These are phyloP conservation scores for Dasyurus viverrinus DNA, from an alignment of 2,113 vertebrate genomes.

Conservation along the genomic window DNA sequence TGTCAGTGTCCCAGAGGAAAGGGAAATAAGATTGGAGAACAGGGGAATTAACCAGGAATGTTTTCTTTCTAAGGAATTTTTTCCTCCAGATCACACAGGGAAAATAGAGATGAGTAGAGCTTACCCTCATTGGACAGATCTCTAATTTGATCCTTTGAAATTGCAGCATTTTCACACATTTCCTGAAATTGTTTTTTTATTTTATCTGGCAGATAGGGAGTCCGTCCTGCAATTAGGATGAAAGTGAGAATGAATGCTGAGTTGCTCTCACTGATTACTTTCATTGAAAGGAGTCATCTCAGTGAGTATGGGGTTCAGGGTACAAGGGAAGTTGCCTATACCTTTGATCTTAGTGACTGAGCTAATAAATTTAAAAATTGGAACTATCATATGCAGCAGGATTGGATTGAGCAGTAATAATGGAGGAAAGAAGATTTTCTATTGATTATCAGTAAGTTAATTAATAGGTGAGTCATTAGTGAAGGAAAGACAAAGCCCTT, in stretches of 20 bases:
- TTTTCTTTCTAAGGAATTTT: not conserved
- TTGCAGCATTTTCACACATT: not conserved
- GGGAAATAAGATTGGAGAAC: too few relatives aligned
- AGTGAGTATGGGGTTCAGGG: not conserved
- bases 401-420: not conserved
- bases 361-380: not conserved
- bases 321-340: not conserved
- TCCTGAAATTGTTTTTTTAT: not conserved
- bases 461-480: not conserved
- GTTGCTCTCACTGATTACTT: not conserved
- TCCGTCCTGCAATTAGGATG: not conserved
- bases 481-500: not conserved
- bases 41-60: too few relatives aligned
- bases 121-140: not conserved
- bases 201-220: not conserved
- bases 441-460: not conserved
- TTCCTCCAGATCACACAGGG: not conserved
- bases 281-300: not conserved
- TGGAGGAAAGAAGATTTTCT: not conserved
- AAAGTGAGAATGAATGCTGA: not conserved
- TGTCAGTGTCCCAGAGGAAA: not conserved
- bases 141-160: not conserved
- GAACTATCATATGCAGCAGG: not conserved
- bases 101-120: not conserved
- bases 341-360: not conserved